phyloP scores from a whole-genome alignment of 1,140 invertebrate species.

The Macrobrachium rosenbergii region DNA sequence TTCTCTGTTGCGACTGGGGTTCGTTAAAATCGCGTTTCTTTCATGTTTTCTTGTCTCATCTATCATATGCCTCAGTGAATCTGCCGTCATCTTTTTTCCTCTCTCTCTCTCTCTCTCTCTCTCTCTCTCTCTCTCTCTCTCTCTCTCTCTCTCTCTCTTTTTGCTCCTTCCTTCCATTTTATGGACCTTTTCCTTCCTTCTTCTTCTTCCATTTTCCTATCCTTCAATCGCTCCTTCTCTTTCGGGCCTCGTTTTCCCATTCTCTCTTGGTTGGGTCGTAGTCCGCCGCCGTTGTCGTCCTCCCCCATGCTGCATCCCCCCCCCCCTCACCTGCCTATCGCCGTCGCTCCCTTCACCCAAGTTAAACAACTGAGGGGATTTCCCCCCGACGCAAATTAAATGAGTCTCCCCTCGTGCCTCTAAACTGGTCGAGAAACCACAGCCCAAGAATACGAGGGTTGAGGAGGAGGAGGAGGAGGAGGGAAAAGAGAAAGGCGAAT shows the following conservation, averaged over 20 bases:
- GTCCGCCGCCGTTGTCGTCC: background rate
- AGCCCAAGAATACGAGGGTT: background rate
- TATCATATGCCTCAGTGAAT: too few relatives aligned
- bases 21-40: too few relatives aligned
- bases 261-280: background rate
- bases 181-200: background rate
- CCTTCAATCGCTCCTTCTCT: background rate
- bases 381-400: conserved; percentile 18
- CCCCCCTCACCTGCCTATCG: background rate
- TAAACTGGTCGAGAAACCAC: conserved; percentile 22
- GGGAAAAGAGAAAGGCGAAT: too few relatives aligned
- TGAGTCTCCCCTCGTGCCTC: conserved; percentile 26
- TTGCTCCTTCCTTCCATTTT: background rate
- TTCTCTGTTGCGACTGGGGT: too few relatives aligned
- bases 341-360: conserved; percentile 1
- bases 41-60: too few relatives aligned
- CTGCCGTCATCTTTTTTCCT: too few relatives aligned
- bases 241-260: background rate
- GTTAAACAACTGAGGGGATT: conserved; percentile 25
- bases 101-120: conserved; percentile 24
- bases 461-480: background rate
- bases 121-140: background rate
- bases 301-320: background rate
- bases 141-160: background rate
- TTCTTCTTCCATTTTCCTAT: background rate